These are phyloP conservation scores for Perizoma affinitatum DNA, from an alignment of 2,888 invertebrate genomes.

Conservation along the genomic window DNA sequence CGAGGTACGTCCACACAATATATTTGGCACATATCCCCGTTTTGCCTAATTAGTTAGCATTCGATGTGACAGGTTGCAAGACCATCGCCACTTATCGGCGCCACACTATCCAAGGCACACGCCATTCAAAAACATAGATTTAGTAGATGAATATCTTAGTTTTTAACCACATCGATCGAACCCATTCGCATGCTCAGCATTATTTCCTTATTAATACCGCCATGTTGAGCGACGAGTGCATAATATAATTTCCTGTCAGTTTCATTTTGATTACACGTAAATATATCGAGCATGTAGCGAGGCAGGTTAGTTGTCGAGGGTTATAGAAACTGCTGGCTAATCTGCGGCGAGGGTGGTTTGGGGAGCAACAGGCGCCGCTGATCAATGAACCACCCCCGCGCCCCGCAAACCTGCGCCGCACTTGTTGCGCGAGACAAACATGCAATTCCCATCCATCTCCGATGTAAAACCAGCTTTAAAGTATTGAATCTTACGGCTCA, in stretches of 20 bases:
- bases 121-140: too few species aligned
- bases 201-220: too few species aligned
- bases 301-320: slow-evolving; percentile 43
- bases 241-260: slow-evolving; percentile 43
- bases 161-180: too few species aligned
- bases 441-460: slow-evolving; percentile 27
- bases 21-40: too few species aligned
- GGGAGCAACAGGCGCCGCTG: slow-evolving; percentile 78
- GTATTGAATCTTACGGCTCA: slow-evolving; percentile 15
- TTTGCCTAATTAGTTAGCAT: too few species aligned
- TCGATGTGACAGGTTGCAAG: too few species aligned
- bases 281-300: slow-evolving; percentile 16
- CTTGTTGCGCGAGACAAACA: slow-evolving; percentile 75
- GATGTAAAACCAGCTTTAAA: slow-evolving; percentile 22
- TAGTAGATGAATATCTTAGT: too few species aligned
- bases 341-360: slow-evolving; percentile 45
- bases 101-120: too few species aligned
- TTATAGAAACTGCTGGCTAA: slow-evolving; percentile 6
- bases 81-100: too few species aligned
- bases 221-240: too few species aligned
- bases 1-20: too few species aligned
- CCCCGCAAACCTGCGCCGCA: slow-evolving; percentile 68
- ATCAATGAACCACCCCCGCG: slow-evolving; percentile 69
- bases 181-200: too few species aligned
- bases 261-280: slow-evolving; percentile 56